Evolutionary conservation across 2,113 vertebrate genomes (phyloP), one percentile per base, ranked within the genome.

Genomic region (Uropsilus gracilis): DNA sequence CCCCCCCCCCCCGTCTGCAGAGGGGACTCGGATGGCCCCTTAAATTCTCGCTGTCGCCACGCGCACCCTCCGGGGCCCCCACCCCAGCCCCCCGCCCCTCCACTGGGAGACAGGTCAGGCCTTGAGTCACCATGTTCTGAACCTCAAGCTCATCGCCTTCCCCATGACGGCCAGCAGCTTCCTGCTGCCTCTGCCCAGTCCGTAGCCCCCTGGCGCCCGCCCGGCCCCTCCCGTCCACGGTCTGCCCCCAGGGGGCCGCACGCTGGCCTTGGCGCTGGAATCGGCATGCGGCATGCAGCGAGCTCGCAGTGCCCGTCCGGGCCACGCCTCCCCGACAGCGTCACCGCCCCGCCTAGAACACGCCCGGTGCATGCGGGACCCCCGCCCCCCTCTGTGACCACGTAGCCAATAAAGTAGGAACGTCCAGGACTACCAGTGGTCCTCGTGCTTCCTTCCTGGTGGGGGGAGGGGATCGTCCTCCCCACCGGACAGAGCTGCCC

Each of bases 201-300:
- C 84, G 97, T 96, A 97, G 98, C 98, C 98, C 98, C 98, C 98
- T 96, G 50, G 50, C 50, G 16, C 16, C 50, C 16, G 50, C 50
- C 50, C n/a, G n/a, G n/a, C n/a, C n/a, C n/a, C n/a, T n/a, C n/a
- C n/a, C n/a, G n/a, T n/a, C n/a, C n/a, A n/a, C n/a, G n/a, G n/a
- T n/a, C n/a, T n/a, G n/a, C n/a, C n/a, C n/a, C n/a, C n/a, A n/a
- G n/a, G n/a, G 71, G 94, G 97, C 98, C 98, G 96, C 97, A 95
- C 75, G 96, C 98, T 96, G 98, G 98, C 97, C 98, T 98, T 98
- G 99, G 98, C 98, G 97, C 98, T 98, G 97, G 92, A 97, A 97
- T 97, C 98, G 97, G 99, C 99, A 99, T 99, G 99, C 98, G 97
- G 98, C 50, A 53, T n/a, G n/a, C n/a, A n/a, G n/a, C 98, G 96